These are phyloP conservation scores for Tetragnatha versicolor DNA, from an alignment of 1,140 invertebrate species.

Conservation along the genomic window DNA sequence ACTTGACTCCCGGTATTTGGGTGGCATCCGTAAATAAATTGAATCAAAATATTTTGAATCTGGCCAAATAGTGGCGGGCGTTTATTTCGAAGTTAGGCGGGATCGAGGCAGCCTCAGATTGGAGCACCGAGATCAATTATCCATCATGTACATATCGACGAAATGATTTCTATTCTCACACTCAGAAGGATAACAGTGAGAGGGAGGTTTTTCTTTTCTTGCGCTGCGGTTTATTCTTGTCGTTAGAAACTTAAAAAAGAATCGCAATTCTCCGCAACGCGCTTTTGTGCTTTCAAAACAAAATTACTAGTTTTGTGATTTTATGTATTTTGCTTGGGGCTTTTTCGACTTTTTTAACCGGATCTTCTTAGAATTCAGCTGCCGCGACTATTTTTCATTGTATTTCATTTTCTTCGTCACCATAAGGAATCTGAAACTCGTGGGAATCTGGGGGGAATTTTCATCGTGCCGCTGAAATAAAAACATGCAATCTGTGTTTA, in stretches of 20 bases:
- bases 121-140: constrained; percentile 15
- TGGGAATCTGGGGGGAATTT: too few relatives aligned
- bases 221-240: not conserved
- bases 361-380: not conserved
- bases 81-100: constrained; percentile 14
- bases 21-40: not conserved
- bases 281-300: not conserved
- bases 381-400: not conserved
- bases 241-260: not conserved
- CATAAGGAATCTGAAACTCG: too few relatives aligned
- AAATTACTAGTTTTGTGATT: not conserved
- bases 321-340: not conserved
- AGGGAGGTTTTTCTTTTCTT: not conserved
- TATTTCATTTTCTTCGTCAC: too few relatives aligned
- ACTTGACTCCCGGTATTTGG: too few relatives aligned
- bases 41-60: constrained; percentile 15
- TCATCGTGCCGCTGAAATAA: too few relatives aligned
- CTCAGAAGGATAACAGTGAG: not conserved
- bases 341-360: not conserved
- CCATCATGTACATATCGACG: constrained; percentile 21
- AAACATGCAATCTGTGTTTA: too few relatives aligned
- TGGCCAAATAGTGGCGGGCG: not conserved
- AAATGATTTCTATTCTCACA: constrained; percentile 17
- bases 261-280: not conserved
- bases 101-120: not conserved